phyloP scores from a whole-genome alignment of 2,113 vertebrate genomes.

The Pterocles gutturalis region DNA sequence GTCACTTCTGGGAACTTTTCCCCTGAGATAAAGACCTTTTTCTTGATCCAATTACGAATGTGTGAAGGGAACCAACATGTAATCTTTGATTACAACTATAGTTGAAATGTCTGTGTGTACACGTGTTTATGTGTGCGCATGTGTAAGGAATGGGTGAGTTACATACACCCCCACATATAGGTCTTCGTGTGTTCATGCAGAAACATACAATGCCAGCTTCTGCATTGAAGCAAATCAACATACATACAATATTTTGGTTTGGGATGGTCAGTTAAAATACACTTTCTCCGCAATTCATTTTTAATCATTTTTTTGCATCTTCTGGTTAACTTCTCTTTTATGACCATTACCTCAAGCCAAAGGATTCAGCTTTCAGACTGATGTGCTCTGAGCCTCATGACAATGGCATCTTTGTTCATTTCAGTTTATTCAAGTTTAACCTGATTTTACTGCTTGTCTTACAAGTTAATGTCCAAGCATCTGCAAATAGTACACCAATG shows the following conservation, averaged over 20 bases:
- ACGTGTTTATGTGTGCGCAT: fast-evolving
- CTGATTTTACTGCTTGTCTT: neutral
- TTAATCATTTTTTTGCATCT: neutral
- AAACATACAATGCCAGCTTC: neutral
- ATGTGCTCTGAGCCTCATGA: neutral
- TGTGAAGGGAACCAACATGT: neutral
- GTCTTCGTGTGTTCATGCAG: neutral
- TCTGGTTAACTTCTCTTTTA: neutral
- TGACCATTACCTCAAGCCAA: neutral
- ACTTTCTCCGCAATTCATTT: neutral
- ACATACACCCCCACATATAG: neutral
- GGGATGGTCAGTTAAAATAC: neutral
- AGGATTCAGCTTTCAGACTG: neutral
- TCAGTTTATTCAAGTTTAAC: neutral
- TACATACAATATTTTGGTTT: neutral
- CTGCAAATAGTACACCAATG: neutral
- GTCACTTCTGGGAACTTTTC: neutral
- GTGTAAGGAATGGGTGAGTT: neutral
- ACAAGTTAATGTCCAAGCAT: neutral
- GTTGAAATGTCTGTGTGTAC: neutral
- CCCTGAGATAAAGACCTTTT: neutral
- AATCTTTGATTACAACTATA: neutral
- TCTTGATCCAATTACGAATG: neutral
- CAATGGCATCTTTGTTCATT: neutral
- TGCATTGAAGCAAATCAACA: neutral